Evolutionary conservation across 2,888 invertebrate genomes (phyloP), one percentile per base, ranked within the genome.

Genomic region (Rhagonycha fulva): DNA sequence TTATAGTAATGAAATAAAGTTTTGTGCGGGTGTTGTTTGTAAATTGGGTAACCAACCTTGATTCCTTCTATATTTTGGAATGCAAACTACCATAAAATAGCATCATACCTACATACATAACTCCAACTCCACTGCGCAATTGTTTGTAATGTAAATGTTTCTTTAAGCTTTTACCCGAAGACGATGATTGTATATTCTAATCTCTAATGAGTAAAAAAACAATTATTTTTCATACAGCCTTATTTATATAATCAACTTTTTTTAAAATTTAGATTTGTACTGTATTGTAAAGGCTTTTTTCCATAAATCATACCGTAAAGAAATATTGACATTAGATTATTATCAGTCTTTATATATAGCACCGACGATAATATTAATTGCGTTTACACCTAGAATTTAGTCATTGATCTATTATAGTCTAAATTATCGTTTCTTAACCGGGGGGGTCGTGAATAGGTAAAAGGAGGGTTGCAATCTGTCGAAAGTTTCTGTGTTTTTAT

Each of bases 21-120:
- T 76, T 77, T 62, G 68, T 77, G 62, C 76, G 71, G 72, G 72
- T 74, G 72, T 67, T 77, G 72, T 61, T 72, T 66, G 63, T 66
- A 26, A 26, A 76, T 71, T 78, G 77, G 71, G 74, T 71, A 78
- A 62, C 76, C 72, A 76, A 78, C 71, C 78, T 75, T 78, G 68
- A 70, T 76, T 78, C 78, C 78, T 72, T 71, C 76, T 75, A 70
- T 76, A 76, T 24, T 66, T 26, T 66, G 63, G 63, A 66, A 66
- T 66, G 63, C 24, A n/a, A 23, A 66, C 63, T 24, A 23, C 24
- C 24, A 26, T 66, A 66, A 47, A 47, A 47, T n/a, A 7, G n/a
- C 47, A 47, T 47, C 26, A 67, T 67, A 67, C 67, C 14, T 67
- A 67, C 4, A 28, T 26, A 67, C 4, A 67, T 26, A 67, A n/a